Evolutionary conservation across 1,140 invertebrate species (phyloP).

Genomic region (Drosophila asahinai): DNA sequence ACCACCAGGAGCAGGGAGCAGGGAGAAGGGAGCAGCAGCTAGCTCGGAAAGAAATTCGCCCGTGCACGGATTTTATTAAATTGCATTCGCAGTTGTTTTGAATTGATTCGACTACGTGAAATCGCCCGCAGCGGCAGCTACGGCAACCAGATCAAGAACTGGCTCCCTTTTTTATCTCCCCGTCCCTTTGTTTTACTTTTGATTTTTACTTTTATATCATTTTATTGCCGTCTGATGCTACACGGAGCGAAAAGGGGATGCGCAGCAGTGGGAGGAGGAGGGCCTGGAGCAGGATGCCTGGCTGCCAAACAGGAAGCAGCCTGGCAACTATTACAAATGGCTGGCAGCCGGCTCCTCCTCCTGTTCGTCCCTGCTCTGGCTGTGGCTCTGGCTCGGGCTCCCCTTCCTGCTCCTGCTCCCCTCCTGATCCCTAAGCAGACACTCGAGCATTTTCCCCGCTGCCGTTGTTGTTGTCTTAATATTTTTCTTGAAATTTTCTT

Average conservation of each 20-base stretch:
- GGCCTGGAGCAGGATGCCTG: conserved; percentile 39
- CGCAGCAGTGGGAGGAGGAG: neutral
- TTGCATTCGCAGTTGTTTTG: conserved; percentile 85
- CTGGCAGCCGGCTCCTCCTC: conserved; percentile 44
- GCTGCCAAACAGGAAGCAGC: conserved; percentile 51
- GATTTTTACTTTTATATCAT: conserved; percentile 72
- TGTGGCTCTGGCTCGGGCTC: conserved; percentile 2
- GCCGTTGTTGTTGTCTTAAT: conserved; percentile 76
- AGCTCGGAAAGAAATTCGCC: conserved; percentile 67
- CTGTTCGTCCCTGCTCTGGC: conserved; percentile 11
- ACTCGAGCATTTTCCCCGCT: conserved; percentile 60
- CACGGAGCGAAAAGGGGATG: neutral
- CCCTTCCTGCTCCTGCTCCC: neutral
- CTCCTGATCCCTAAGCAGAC: conserved; percentile 34
- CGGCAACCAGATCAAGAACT: conserved; percentile 41
- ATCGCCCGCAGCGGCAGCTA: conserved; percentile 64
- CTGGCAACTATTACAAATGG: conserved; percentile 79
- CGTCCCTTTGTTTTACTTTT: conserved; percentile 77
- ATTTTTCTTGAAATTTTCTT: conserved; percentile 83
- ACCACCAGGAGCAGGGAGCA: conserved; percentile 17
- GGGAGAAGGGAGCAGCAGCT: conserved; percentile 13
- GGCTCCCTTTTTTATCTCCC: conserved; percentile 35
- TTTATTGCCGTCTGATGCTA: conserved; percentile 59
- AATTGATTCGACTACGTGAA: conserved; percentile 79
- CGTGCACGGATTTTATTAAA: conserved; percentile 84